Evolutionary conservation across 2,113 vertebrate genomes (phyloP).

Genomic region (Macrotus californicus): DNA sequence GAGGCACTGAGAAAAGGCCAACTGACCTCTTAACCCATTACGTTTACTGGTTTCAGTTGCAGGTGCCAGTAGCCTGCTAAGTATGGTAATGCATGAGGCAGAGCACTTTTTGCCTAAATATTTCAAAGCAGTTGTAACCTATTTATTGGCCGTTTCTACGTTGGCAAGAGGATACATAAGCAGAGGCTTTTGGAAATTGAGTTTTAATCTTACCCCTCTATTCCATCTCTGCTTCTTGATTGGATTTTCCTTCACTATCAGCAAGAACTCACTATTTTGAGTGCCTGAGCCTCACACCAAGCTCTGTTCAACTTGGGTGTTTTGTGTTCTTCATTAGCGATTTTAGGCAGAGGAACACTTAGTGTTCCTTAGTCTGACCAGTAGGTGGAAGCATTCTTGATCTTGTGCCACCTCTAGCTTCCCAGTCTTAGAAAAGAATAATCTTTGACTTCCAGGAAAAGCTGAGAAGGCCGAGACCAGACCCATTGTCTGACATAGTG

Average conservation of each 20-base stretch:
- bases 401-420: not conserved
- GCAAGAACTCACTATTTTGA: not conserved
- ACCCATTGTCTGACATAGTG: not conserved
- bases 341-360: not conserved
- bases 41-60: not conserved
- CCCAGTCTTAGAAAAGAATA: not conserved
- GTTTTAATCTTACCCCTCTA: not conserved
- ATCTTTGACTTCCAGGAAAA: conserved; percentile 37
- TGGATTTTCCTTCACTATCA: not conserved
- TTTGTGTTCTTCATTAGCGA: not conserved
- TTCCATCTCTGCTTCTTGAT: not conserved
- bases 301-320: not conserved
- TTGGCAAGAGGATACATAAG: not conserved
- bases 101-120: not conserved
- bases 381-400: conserved; percentile 34
- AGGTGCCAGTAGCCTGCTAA: not conserved
- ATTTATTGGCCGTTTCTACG: not conserved
- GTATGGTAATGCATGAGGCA: not conserved
- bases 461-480: not conserved
- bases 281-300: not conserved
- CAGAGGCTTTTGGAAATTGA: not conserved
- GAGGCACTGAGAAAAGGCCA: not conserved
- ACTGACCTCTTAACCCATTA: not conserved
- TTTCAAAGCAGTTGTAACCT: not conserved
- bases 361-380: not conserved